Evolutionary conservation across 2,797 vertebrate genomes (phyloP), one percentile per base, ranked within the genome.

Genomic region (Buceros bicornis): DNA sequence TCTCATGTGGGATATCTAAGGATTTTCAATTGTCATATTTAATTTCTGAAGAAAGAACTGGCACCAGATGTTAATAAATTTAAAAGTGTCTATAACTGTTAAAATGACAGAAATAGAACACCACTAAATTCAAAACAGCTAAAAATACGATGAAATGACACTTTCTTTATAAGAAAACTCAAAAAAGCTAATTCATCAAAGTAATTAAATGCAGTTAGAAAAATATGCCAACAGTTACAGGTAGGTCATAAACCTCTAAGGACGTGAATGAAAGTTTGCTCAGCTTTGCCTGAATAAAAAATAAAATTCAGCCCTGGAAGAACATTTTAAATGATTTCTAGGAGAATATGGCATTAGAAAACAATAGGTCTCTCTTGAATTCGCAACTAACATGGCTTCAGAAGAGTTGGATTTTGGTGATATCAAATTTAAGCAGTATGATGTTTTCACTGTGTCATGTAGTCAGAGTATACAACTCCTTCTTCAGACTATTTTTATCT

Each of bases 21-120:
- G 50, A 84, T 60, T 87, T 90, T 79, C 37, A 87, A 47, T 72
- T 84, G 77, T 84, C 66, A 25, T 31, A 76, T 47, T 79, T 72
- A 84, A 94, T 94, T 97, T 93, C 82, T 74, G 37, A 90, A 94
- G 51, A 77, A 95, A 89, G 57, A 88, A 93, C 45, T 72, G 50
- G 29, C 28, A 70, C 3, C 21, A 87, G 28, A 65, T 89, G n/a
- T 40, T 90, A 87, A 92, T 82, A 93, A 76, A 89, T 79, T 69
- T 89, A 13, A 50, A 90, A 67, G 6, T 53, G 22, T 69, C 66
- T 84, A 8, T 64, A 82, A 65, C 16, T 74, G 57, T 51, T 40
- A 56, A 89, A 87, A 87, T 76, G 31, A 74, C 57, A 79, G n/a
- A 94, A 88, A 81, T 71, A 61, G 53, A 84, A 33, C 26, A 81